Base-by-base conservation (phyloP, 2,888 invertebrate genomes). In the Dicyrtoma fusca region DNA sequence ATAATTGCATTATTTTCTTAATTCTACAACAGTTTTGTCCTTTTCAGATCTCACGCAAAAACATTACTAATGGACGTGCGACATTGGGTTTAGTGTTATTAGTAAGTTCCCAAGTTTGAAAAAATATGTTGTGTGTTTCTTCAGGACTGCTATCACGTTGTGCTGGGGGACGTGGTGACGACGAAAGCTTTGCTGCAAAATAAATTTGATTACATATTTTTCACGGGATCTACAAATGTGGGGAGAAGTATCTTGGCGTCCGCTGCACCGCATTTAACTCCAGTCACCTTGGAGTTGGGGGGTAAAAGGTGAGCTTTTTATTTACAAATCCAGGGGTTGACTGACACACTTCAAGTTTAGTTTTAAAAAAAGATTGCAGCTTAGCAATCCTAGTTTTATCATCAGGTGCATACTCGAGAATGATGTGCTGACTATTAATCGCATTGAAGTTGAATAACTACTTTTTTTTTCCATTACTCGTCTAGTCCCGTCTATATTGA, bases 201-300 rank as follows among this genome's bases (percentile, higher is more conserved):
- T 77, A 81, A 83, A 71, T 88, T 87, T 81, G 88, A 88, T 81
- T 84, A 86, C 78, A 86, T 88, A 74, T 85, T 88, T 81, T 88
- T 85, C 82, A 88, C 88, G 0, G 88, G 83, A 55, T 83, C 84
- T 75, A 81, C 82, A 13, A 64, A 71, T 5, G 85, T 87, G 6
- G 88, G 85, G 0, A 84, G 84, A 77, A 84, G 86, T 61, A 82
- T 88, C 8, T 13, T 57, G 26, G 3, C 4, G 11, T 49, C 97
- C 0, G 95, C 97, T 1, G 92, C 94, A 76, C 91, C 95, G 83
- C 84, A 91, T 84, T 87, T 99, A 65, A 98, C 97, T 0, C 97
- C 98, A 0, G 92, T 92, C 62, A 96, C 96, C 0, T 85, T 99
- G 74, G 98, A 98, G 85, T 85, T 98, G 71, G 95, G 96, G 49